phyloP scores from a whole-genome alignment of 2,797 vertebrate species.

The Heteromormyrus szaboi region DNA sequence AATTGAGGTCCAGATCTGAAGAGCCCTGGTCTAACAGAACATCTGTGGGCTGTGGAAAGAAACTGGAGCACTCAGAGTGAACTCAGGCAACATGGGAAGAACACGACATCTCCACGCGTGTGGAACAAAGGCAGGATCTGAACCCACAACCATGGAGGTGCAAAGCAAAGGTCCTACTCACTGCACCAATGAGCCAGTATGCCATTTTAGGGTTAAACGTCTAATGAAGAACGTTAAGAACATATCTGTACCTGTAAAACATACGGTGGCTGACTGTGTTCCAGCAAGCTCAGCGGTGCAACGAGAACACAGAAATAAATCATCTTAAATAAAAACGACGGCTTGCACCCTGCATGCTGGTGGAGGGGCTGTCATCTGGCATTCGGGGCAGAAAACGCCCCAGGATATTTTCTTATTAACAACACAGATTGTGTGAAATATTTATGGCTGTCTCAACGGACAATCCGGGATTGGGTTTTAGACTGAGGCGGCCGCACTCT shows the following conservation, averaged over 20 bases:
- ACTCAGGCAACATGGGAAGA: not conserved
- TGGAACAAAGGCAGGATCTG: not conserved
- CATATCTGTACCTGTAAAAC: not conserved
- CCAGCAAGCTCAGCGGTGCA: not conserved
- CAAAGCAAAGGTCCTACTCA: not conserved
- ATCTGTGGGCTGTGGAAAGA: not conserved
- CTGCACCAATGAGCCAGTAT: not conserved
- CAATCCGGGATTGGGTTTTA: not conserved
- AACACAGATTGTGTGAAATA: slow-evolving; percentile 6
- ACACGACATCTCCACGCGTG: not conserved
- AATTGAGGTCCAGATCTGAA: not conserved
- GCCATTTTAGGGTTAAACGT: not conserved
- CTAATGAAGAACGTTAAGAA: not conserved
- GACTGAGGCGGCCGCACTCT: not conserved
- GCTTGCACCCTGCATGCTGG: not conserved
- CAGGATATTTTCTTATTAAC: not conserved
- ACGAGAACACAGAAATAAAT: not conserved
- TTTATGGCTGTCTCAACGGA: not conserved
- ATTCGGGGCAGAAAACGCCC: not conserved
- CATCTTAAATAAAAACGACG: not conserved
- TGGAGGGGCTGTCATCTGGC: not conserved
- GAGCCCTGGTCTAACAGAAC: not conserved
- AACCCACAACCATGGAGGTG: not conserved
- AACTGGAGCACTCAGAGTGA: not conserved
- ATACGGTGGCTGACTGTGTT: not conserved